A percentile compares a stretch with the other conserved stretches of the same genome.
Evolutionary conservation across 1,140 invertebrate species (phyloP).

Genomic region (Steinernema khuongi): DNA sequence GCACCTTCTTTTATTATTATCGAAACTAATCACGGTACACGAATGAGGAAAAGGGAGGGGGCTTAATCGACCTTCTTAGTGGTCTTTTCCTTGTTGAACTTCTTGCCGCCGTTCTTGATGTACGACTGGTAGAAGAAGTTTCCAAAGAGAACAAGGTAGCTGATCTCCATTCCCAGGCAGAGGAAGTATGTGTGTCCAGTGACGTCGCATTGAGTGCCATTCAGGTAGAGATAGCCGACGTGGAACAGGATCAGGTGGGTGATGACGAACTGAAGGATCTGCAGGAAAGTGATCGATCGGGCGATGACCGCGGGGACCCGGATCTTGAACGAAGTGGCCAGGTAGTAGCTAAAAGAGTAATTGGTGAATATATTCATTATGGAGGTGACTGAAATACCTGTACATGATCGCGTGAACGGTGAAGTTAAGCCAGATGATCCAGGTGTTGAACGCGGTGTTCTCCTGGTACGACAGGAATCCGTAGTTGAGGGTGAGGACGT

Average conservation of each 20-base stretch:
- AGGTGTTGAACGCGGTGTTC: conserved; percentile 87
- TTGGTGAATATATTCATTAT: conserved; percentile 20
- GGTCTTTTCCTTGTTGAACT: conserved; percentile 50
- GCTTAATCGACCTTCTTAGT: conserved; percentile 19
- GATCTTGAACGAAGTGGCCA: conserved; percentile 79
- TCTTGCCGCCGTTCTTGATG: conserved; percentile 53
- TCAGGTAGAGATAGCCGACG: conserved; percentile 64
- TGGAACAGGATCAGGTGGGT: conserved; percentile 83
- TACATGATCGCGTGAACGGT: conserved; percentile 94
- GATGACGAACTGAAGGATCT: conserved; percentile 90
- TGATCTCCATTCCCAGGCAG: conserved; percentile 84
- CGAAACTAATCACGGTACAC: neutral
- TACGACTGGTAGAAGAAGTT: conserved; percentile 63
- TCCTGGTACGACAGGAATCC: conserved; percentile 93
- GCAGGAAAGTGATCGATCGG: conserved; percentile 83
- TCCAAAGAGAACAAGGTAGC: conserved; percentile 62
- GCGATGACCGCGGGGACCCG: conserved; percentile 74
- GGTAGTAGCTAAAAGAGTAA: conserved; percentile 71
- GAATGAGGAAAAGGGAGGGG: neutral
- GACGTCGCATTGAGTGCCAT: conserved; percentile 59
- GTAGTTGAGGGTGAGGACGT: conserved; percentile 75
- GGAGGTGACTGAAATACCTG: conserved; percentile 59
- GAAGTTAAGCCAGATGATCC: conserved; percentile 98
- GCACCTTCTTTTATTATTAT: conserved; percentile 1
- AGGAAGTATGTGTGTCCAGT: conserved; percentile 79